Evolutionary conservation across 1,140 invertebrate species (phyloP).

Genomic region (Palaemon carinicauda): DNA sequence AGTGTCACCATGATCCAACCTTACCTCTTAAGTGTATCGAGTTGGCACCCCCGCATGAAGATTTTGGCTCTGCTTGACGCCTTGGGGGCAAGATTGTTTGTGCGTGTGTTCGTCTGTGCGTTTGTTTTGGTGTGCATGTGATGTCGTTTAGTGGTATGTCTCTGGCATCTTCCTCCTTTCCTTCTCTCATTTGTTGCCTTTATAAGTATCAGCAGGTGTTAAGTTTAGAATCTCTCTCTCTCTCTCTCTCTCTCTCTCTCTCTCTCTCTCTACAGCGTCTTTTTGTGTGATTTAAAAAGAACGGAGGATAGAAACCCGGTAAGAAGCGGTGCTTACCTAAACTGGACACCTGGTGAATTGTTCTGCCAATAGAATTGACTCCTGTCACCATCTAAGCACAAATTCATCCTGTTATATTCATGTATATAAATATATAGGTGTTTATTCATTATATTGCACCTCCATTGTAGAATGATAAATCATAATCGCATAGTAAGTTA

Average conservation of each 20-base stretch:
- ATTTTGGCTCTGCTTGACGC: not conserved
- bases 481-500: no score
- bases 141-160: not conserved
- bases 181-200: not conserved
- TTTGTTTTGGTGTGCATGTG: not conserved
- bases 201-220: slow-evolving; percentile 16
- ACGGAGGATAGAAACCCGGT: no score
- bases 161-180: not conserved
- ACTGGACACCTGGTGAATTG: no score
- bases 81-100: not conserved
- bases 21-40: not conserved
- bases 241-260: not conserved
- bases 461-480: no score
- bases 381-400: no score
- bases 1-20: not conserved
- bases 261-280: not conserved
- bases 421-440: no score
- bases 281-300: no score
- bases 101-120: not conserved
- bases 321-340: no score
- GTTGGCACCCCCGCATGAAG: slow-evolving; percentile 1
- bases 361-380: no score
- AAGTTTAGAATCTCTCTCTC: slow-evolving; percentile 3
- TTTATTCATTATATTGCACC: no score
- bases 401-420: no score